These are phyloP conservation scores for Phylloscopus collybita DNA, from an alignment of 2,797 vertebrate genomes.

Conservation along the genomic window DNA sequence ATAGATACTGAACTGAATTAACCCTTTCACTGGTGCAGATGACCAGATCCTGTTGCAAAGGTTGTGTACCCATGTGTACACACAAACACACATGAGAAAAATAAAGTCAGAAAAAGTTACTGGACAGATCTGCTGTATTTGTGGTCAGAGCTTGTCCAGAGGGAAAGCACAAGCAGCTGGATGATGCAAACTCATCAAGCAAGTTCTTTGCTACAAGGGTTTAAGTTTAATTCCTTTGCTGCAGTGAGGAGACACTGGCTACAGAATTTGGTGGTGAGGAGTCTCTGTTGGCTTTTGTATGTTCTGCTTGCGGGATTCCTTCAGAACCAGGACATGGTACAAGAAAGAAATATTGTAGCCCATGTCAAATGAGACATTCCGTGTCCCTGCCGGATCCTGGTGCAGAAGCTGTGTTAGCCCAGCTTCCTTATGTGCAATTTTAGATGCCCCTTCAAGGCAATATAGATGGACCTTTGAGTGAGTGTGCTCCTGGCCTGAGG, in stretches of 20 bases:
- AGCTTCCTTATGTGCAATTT: neutral
- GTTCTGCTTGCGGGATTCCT: neutral
- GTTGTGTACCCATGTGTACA: neutral
- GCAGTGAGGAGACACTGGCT: neutral
- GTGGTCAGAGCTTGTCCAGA: neutral
- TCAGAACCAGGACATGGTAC: neutral
- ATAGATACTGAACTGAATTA: neutral
- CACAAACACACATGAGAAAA: neutral
- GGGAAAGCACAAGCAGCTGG: neutral
- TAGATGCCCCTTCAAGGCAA: neutral
- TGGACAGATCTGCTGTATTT: neutral
- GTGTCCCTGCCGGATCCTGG: neutral
- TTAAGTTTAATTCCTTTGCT: neutral
- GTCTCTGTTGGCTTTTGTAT: neutral
- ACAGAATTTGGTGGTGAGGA: neutral
- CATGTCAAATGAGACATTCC: accelerated
- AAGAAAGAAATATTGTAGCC: neutral
- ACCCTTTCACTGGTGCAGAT: neutral
- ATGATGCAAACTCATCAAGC: neutral
- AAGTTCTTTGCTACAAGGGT: neutral
- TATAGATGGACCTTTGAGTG: neutral
- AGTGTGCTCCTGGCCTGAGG: neutral
- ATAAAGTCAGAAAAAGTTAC: neutral
- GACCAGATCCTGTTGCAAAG: neutral
- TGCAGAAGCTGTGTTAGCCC: neutral